A percentile compares a stretch with the other conserved stretches of the same genome.
These are phyloP conservation scores for Grallaria varia DNA, from an alignment of 2,113 vertebrate species.

Conservation along the genomic window DNA sequence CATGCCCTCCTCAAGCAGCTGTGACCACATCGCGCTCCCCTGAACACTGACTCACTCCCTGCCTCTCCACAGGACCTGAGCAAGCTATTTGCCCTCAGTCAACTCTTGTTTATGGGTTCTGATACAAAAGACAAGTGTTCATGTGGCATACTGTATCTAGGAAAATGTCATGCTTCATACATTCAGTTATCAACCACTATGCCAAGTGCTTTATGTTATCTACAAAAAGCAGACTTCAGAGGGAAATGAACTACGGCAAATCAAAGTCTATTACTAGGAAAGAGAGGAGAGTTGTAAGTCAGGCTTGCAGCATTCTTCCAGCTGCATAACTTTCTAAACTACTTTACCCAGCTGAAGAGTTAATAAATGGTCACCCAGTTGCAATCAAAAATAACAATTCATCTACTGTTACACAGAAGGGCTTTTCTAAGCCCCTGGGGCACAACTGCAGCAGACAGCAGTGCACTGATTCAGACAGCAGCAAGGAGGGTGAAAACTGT, in stretches of 20 bases:
- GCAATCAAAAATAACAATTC: conserved; percentile 27
- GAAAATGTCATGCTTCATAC: conserved; percentile 72
- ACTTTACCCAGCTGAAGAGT: conserved; percentile 25
- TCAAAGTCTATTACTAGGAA: conserved; percentile 69
- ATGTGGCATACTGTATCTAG: conserved; percentile 62
- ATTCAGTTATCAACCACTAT: conserved; percentile 70
- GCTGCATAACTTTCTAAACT: conserved; percentile 54
- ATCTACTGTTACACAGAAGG: not conserved
- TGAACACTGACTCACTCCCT: not conserved
- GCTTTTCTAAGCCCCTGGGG: not conserved
- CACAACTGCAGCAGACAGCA: not conserved
- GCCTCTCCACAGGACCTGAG: not conserved
- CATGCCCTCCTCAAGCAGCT: not conserved
- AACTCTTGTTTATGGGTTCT: conserved; percentile 53
- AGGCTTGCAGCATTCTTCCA: conserved; percentile 47
- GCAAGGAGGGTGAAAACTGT: not conserved
- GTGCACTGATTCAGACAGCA: not conserved
- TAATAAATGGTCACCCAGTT: conserved; percentile 42
- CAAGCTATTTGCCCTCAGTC: conserved; percentile 51
- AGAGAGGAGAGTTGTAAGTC: conserved; percentile 34
- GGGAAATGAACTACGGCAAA: conserved; percentile 69
- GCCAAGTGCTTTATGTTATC: conserved; percentile 74
- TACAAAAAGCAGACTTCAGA: conserved; percentile 74
- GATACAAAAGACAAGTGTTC: conserved; percentile 67
- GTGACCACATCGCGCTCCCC: not conserved